Evolutionary conservation across 2,888 invertebrate species (phyloP).

Genomic region (Anthophora plumipes): DNA sequence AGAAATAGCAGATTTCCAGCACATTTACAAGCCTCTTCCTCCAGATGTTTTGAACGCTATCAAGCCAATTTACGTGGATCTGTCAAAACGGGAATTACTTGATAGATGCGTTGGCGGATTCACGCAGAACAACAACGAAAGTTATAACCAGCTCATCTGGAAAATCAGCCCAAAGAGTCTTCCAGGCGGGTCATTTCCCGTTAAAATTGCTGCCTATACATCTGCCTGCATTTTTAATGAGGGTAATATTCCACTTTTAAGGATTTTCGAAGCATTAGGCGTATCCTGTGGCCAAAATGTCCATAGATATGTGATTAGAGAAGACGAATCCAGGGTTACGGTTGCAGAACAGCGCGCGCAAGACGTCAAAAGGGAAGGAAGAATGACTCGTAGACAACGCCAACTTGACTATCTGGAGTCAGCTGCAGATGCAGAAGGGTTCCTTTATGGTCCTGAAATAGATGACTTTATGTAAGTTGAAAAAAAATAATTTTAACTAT

Average conservation of each 20-base stretch:
- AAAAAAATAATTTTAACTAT: too few relatives aligned
- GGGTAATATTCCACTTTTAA: conserved; percentile 66
- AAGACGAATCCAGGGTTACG: conserved; percentile 57
- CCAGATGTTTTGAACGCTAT: too few relatives aligned
- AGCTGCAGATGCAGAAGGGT: conserved; percentile 1
- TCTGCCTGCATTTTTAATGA: conserved; percentile 70
- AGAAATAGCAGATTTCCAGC: too few relatives aligned
- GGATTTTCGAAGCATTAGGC: conserved; percentile 57
- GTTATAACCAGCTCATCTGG: too few relatives aligned
- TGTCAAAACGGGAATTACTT: too few relatives aligned
- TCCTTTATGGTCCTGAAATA: conserved; percentile 32
- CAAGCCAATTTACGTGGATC: too few relatives aligned
- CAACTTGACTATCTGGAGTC: conserved; percentile 19
- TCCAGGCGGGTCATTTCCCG: too few relatives aligned
- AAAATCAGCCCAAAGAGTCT: too few relatives aligned
- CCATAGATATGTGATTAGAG: conserved; percentile 60
- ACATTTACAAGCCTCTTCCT: too few relatives aligned
- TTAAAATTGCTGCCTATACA: too few relatives aligned
- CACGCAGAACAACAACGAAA: too few relatives aligned
- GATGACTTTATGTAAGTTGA: conserved; percentile 32
- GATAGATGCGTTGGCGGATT: too few relatives aligned
- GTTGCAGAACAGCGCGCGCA: conserved; percentile 54
- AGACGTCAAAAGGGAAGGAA: conserved; percentile 41
- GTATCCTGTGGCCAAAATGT: conserved; percentile 57
- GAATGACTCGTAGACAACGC: conserved; percentile 23